A percentile compares a stretch with the other conserved stretches of the same genome.
phyloP scores from a whole-genome alignment of 2,888 invertebrate species.

The Cheilosia vernalis region DNA sequence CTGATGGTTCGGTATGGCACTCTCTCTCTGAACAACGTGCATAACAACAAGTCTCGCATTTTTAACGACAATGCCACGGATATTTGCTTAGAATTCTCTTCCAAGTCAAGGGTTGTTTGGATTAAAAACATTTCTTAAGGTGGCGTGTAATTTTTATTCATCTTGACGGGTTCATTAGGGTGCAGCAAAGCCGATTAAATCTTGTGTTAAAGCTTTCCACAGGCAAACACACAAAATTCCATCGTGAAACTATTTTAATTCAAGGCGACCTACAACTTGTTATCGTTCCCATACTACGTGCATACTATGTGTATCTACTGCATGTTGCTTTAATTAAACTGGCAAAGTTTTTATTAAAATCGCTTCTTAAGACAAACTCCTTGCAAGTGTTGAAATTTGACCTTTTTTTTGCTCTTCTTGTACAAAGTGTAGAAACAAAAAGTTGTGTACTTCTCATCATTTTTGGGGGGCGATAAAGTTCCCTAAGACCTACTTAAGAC shows the following conservation, averaged over 20 bases:
- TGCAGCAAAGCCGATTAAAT: conserved; percentile 59
- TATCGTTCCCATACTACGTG: conserved; percentile 8
- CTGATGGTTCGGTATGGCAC: neutral
- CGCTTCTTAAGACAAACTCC: conserved; percentile 59
- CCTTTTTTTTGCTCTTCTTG: conserved; percentile 25
- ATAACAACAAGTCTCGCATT: conserved; percentile 19
- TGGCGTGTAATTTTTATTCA: conserved; percentile 28
- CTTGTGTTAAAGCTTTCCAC: conserved; percentile 29
- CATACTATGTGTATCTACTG: conserved; percentile 15
- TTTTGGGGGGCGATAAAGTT: conserved; percentile 62
- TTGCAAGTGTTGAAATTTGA: conserved; percentile 16
- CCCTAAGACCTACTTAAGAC: conserved; percentile 70
- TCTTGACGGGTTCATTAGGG: conserved; percentile 58
- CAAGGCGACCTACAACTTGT: conserved; percentile 14
- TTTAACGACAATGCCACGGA: conserved; percentile 43
- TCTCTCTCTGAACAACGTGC: neutral
- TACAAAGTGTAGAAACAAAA: conserved; percentile 55
- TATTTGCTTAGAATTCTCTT: conserved; percentile 48
- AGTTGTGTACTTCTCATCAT: conserved; percentile 63
- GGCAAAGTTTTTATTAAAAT: conserved; percentile 73
- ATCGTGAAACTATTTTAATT: conserved; percentile 38
- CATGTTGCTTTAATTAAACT: conserved; percentile 69
- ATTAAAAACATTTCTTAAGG: conserved; percentile 41
- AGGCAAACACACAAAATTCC: conserved; percentile 11
- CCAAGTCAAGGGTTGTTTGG: conserved; percentile 43